Percentiles rank a stretch among this genome's conserved stretches.
Conservation (phyloP, 2,797 vertebrate genomes). For the Alcedo quadribrachys region DNA sequence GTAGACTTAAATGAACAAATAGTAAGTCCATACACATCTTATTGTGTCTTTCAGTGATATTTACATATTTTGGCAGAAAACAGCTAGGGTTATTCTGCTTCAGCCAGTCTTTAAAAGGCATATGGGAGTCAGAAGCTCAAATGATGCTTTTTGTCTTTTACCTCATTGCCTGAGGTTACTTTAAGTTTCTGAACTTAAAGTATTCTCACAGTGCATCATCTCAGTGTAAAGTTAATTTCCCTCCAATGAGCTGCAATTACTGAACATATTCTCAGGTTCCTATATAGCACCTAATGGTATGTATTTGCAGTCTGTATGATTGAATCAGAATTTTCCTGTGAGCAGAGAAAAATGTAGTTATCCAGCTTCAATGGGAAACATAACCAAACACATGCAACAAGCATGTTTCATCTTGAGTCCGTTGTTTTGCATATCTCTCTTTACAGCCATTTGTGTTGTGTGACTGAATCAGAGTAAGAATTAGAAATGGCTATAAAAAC, state of each 20-base stretch:
- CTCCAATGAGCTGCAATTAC: background rate
- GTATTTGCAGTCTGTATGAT: background rate
- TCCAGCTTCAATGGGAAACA: background rate
- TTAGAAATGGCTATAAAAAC: background rate
- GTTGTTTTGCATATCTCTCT: background rate
- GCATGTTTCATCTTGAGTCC: background rate
- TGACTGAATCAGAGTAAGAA: background rate
- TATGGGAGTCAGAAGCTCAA: background rate
- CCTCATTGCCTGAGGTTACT: background rate
- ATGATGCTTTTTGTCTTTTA: background rate
- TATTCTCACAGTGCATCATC: background rate
- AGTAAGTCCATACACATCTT: background rate
- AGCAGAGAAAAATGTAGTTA: background rate
- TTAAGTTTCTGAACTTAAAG: background rate
- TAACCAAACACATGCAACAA: background rate
- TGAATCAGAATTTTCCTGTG: background rate
- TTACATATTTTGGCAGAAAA: background rate
- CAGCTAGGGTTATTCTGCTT: background rate
- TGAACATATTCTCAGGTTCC: background rate
- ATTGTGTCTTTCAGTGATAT: background rate
- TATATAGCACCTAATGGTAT: background rate
- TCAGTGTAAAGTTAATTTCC: background rate
- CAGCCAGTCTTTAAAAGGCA: background rate
- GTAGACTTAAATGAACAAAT: background rate
- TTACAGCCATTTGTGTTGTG: background rate